Evolutionary conservation across 2,888 invertebrate species (phyloP).

Genomic region (Ophion ellenae): DNA sequence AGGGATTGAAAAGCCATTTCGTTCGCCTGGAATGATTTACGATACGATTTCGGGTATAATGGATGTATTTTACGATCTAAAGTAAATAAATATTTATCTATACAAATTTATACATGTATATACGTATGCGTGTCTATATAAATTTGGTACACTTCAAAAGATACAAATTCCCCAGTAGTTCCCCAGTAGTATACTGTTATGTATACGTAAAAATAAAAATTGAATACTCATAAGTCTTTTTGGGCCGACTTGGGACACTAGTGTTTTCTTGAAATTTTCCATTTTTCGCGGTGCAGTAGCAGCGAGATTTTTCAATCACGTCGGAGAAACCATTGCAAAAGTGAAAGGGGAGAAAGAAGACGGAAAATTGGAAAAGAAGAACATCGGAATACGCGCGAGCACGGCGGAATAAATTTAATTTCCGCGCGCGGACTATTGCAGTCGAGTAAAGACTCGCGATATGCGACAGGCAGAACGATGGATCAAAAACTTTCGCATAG

Average conservation of each 20-base stretch:
- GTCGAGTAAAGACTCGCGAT: constrained; percentile 36
- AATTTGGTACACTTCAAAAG: no score
- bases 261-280: not conserved
- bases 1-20: constrained; percentile 6
- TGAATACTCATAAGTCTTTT: no score
- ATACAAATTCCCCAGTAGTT: no score
- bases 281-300: not conserved
- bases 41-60: constrained; percentile 19
- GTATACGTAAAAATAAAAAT: no score
- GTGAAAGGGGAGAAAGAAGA: not conserved
- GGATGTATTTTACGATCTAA: constrained; percentile 1
- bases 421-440: constrained; percentile 55
- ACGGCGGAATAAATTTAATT: constrained; percentile 73
- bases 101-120: constrained; percentile 1
- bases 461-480: constrained; percentile 60
- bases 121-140: not conserved
- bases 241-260: not conserved
- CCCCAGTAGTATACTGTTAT: no score
- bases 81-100: not conserved
- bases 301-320: constrained; percentile 7
- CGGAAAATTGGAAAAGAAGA: constrained; percentile 34
- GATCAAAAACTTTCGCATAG: constrained; percentile 79
- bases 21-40: constrained; percentile 12
- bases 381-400: constrained; percentile 28
- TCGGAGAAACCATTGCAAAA: not conserved